These are phyloP conservation scores for Suillia variegata DNA, from an alignment of 2,888 invertebrate genomes.

Conservation along the genomic window DNA sequence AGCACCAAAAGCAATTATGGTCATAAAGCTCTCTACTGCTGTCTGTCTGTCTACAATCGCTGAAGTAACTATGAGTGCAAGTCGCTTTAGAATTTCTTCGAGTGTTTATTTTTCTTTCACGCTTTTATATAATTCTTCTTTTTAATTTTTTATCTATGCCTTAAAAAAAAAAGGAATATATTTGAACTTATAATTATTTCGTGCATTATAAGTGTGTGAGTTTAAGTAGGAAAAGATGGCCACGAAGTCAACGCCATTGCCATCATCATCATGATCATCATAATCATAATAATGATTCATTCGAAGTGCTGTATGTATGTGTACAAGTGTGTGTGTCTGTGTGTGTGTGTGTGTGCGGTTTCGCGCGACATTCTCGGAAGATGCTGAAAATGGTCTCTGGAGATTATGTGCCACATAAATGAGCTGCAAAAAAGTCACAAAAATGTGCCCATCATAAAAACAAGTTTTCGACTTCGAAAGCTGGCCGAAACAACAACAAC, in stretches of 20 bases:
- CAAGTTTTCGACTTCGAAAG: slow-evolving; percentile 2
- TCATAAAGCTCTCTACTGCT: slow-evolving; percentile 24
- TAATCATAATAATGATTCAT: no score
- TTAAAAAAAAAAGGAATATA: neutral
- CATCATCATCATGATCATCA: slow-evolving; percentile 7
- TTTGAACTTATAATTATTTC: neutral
- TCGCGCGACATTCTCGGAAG: no score
- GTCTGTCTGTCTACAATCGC: no score
- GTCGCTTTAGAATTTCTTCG: no score
- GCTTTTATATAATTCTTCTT: no score
- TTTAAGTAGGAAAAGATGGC: neutral
- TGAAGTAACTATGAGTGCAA: no score
- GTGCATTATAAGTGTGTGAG: neutral
- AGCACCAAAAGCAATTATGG: slow-evolving; percentile 29
- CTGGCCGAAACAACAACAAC: neutral
- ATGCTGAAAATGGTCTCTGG: slow-evolving; percentile 4
- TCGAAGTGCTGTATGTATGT: no score
- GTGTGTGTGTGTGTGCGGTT: neutral
- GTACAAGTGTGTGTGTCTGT: no score
- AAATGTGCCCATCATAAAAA: slow-evolving; percentile 13
- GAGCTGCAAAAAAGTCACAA: slow-evolving; percentile 18
- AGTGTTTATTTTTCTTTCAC: no score
- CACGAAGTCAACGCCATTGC: slow-evolving; percentile 10
- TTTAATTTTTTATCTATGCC: no score
- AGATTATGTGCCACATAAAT: slow-evolving; percentile 17